These are phyloP conservation scores for Cinclus cinclus DNA, from an alignment of 2,113 vertebrate genomes.

Conservation along the genomic window DNA sequence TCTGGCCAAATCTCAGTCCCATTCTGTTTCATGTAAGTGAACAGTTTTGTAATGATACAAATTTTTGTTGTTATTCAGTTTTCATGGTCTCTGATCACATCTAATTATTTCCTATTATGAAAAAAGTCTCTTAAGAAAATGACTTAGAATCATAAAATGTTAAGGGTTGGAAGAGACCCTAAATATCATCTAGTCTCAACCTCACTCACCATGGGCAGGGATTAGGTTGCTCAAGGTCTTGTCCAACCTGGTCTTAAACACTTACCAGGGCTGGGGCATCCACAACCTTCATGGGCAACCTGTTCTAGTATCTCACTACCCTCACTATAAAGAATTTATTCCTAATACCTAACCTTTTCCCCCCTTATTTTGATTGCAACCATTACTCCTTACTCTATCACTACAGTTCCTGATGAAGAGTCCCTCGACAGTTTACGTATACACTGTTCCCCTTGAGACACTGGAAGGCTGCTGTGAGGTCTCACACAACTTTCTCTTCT, in stretches of 20 bases:
- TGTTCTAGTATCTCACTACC: background rate
- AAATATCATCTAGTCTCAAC: background rate
- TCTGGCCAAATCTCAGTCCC: background rate
- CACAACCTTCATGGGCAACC: background rate
- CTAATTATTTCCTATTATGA: background rate
- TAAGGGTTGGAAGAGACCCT: background rate
- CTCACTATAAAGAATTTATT: background rate
- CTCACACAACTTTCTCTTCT: background rate
- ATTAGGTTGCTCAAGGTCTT: background rate
- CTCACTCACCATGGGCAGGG: background rate
- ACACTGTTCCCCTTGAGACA: background rate
- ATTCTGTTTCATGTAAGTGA: background rate
- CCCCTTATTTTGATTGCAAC: background rate
- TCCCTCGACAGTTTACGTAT: background rate
- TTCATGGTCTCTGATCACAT: background rate
- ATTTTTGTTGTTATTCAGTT: background rate
- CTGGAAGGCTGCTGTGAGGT: background rate
- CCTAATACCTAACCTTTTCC: background rate
- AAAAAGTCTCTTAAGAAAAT: background rate
- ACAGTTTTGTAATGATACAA: background rate
- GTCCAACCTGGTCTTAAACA: background rate
- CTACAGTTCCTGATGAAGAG: background rate
- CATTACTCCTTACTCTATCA: background rate
- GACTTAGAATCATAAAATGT: background rate
- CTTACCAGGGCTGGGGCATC: background rate